These are phyloP conservation scores for Leptatherina wallacei DNA, from an alignment of 2,797 vertebrate species.

Conservation along the genomic window DNA sequence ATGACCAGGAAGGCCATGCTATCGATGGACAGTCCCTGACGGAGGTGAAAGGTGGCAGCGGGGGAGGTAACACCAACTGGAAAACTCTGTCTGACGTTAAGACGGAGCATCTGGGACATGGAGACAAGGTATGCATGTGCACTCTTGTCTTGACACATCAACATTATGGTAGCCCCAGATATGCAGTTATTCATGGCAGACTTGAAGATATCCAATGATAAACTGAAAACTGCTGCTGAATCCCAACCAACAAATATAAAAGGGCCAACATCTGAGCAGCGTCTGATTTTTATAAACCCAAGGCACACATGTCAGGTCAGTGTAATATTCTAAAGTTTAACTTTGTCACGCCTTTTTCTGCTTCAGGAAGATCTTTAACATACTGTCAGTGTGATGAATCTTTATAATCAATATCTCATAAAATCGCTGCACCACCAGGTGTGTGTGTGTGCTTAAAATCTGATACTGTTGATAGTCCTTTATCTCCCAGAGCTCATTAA, in stretches of 20 bases:
- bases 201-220: slow-evolving; percentile 54
- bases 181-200: slow-evolving; percentile 52
- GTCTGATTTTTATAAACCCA: slow-evolving; percentile 21
- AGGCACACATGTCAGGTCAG: background rate
- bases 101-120: slow-evolving; percentile 93
- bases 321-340: slow-evolving; percentile 6
- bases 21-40: slow-evolving; percentile 92
- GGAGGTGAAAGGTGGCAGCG: slow-evolving; percentile 80
- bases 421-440: slow-evolving; percentile 31
- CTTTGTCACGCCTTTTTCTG: slow-evolving; percentile 34
- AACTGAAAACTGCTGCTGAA: slow-evolving; percentile 33
- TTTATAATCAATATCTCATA: slow-evolving; percentile 44
- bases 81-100: slow-evolving; percentile 92
- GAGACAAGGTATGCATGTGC: slow-evolving; percentile 89
- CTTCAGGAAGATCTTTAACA: slow-evolving; percentile 17
- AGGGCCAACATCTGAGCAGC: slow-evolving; percentile 16
- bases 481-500: slow-evolving; percentile 59
- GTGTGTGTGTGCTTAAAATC: slow-evolving; percentile 32
- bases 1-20: slow-evolving; percentile 93
- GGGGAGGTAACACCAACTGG: slow-evolving; percentile 87
- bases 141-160: slow-evolving; percentile 19
- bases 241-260: slow-evolving; percentile 49
- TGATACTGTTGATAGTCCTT: slow-evolving; percentile 19
- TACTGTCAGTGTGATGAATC: slow-evolving; percentile 40
- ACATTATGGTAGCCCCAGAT: slow-evolving; percentile 24